These are phyloP conservation scores for Heterotilapia buettikoferi DNA, from an alignment of 2,113 vertebrate species.

Conservation along the genomic window DNA sequence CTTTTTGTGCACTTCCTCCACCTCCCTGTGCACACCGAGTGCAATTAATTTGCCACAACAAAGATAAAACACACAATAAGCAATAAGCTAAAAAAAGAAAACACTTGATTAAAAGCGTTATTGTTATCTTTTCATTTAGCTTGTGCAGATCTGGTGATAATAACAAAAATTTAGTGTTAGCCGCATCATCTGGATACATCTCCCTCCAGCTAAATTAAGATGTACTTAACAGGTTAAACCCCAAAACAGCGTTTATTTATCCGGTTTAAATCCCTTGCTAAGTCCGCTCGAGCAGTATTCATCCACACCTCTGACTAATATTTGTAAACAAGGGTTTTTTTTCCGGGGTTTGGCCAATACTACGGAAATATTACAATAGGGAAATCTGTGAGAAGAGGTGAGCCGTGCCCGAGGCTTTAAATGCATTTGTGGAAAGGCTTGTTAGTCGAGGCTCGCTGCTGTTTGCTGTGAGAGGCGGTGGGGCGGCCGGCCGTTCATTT, in stretches of 20 bases:
- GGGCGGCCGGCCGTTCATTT: constrained; percentile 20
- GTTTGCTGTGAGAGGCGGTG: background rate
- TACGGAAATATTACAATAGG: background rate
- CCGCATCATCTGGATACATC: accelerated
- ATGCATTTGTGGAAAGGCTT: background rate
- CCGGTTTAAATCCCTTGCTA: background rate
- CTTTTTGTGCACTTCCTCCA: background rate
- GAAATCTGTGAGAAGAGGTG: background rate
- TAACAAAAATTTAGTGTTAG: background rate
- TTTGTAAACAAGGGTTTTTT: accelerated
- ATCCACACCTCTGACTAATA: background rate
- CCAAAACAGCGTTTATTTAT: background rate
- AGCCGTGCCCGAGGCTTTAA: background rate
- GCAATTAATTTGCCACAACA: background rate
- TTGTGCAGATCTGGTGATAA: background rate
- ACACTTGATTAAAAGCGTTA: background rate
- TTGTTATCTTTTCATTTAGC: background rate
- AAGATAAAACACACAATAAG: background rate
- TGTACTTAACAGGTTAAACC: background rate
- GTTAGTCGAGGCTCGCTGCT: background rate
- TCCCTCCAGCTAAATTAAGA: accelerated
- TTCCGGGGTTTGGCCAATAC: accelerated
- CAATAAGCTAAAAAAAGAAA: background rate
- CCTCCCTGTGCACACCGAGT: accelerated
- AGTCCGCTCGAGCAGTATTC: background rate